Percentiles rank a stretch among this genome's conserved stretches.
Evolutionary conservation across 2,797 vertebrate genomes (phyloP).

Genomic region (Linurgus olivaceus): DNA sequence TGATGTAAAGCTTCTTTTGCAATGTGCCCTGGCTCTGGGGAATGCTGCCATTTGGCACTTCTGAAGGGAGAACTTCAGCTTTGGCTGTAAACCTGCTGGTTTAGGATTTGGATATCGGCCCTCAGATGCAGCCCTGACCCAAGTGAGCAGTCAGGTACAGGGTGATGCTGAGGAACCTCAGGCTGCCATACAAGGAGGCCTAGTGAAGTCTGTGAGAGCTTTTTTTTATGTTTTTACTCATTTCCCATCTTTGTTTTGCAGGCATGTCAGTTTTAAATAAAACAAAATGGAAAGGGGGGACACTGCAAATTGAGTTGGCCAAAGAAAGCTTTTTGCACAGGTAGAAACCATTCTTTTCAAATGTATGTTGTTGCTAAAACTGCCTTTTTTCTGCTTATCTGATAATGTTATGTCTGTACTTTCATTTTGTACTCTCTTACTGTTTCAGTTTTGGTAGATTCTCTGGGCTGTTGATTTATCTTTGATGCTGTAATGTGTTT

Average conservation of each 20-base stretch:
- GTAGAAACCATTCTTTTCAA: constrained; percentile 60
- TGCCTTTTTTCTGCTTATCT: not conserved
- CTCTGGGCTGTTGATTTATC: not conserved
- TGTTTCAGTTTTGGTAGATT: not conserved
- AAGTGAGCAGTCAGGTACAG: not conserved
- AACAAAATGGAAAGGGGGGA: constrained; percentile 94
- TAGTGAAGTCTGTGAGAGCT: not conserved
- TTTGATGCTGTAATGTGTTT: not conserved
- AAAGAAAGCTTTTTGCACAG: constrained; percentile 94
- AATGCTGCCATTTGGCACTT: not conserved
- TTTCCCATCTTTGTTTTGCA: constrained; percentile 51
- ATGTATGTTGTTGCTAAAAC: not conserved
- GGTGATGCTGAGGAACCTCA: not conserved
- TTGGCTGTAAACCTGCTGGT: not conserved
- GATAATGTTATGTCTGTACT: not conserved
- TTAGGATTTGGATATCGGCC: not conserved
- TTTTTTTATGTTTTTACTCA: not conserved
- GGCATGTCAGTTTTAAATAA: constrained; percentile 90
- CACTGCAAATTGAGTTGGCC: constrained; percentile 89
- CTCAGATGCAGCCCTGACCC: not conserved
- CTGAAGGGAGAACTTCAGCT: not conserved
- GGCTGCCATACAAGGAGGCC: rapidly evolving
- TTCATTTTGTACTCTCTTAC: rapidly evolving
- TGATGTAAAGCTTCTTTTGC: not conserved
- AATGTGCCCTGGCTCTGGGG: not conserved